Evolutionary conservation across 2,888 invertebrate genomes (phyloP), one percentile per base, ranked within the genome.

Genomic region (Paralinhomoeus sp.): DNA sequence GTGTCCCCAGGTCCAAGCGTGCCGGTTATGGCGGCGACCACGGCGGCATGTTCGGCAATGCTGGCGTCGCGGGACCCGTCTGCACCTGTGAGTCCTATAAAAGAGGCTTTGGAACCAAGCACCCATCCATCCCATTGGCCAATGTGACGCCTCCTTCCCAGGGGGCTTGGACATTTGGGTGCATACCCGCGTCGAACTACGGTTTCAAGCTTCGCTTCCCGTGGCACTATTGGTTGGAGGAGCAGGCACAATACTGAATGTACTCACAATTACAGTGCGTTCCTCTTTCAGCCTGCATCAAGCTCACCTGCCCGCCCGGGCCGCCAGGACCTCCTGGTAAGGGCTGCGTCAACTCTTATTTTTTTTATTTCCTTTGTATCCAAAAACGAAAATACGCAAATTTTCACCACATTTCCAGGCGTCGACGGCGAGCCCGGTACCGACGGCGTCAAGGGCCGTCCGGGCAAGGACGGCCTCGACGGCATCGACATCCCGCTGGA

Each of bases 401-500:
- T 20, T 20, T 22, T 40, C 15, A 12, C n/a, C 15, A 24, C 21
- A 3, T 34, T 40, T 3, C 3, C 5, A 13, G 13, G 21, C 12
- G 39, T 57, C 27, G 50, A 50, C 31, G 58, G 58, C 42, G 57
- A 57, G 40, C 39, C 42, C 27, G 50, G 48, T 15, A 37, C 37
- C n/a, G 41, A 45, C 20, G 51, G 51, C n/a, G 41, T 46, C 31
- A 40, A 43, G 1, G 53, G 53, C 23, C 47, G 53, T 13, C 49
- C 50, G 17, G 54, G 57, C 45, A 59, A 60, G 45, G 55, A 58
- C 17, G 60, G 60, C 39, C 51, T 60, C 23, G 60, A 60, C 38
- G 60, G 60, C 1, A 48, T 60, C 23, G 60, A 60, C 45, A 53
- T 60, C 38, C 56, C 58, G 12, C 51, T 58, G 5, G 60, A 60